A percentile compares a stretch with the other conserved stretches of the same genome.
Evolutionary conservation across 2,888 invertebrate species (phyloP).

Genomic region (Amphipyra tragopoginis): DNA sequence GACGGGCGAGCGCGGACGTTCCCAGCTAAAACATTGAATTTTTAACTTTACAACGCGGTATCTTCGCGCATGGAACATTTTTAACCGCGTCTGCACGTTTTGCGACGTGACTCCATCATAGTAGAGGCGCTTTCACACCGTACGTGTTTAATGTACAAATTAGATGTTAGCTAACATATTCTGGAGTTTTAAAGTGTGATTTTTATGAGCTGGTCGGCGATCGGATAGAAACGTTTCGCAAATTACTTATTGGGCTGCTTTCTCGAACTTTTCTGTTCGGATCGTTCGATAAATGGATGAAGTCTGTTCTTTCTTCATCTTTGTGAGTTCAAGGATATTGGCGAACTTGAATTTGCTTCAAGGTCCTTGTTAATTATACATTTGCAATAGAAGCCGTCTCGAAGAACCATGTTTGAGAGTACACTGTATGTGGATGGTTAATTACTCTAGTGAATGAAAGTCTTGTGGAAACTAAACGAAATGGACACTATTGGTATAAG

Average conservation of each 20-base stretch:
- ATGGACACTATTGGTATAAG: no score
- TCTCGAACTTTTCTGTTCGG: not conserved
- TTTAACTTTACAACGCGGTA: conserved; percentile 71
- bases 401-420: no score
- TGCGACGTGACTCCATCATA: conserved; percentile 72
- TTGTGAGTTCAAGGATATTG: no score
- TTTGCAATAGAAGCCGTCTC: no score
- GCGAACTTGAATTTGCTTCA: no score
- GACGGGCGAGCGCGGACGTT: conserved; percentile 54
- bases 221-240: conserved; percentile 6
- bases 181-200: conserved; percentile 17
- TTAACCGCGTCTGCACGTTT: conserved; percentile 74
- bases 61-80: conserved; percentile 71
- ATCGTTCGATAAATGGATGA: not conserved
- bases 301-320: not conserved
- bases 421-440: no score
- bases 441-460: no score
- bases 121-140: conserved; percentile 61
- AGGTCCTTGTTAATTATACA: no score
- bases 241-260: conserved; percentile 9
- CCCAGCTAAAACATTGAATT: conserved; percentile 74
- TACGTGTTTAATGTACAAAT: conserved; percentile 40
- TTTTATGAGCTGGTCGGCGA: conserved; percentile 10
- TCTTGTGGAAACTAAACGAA: no score
- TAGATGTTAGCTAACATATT: conserved; percentile 44